These are phyloP conservation scores for Timema cristinae DNA, from an alignment of 2,888 invertebrate genomes.

Conservation along the genomic window DNA sequence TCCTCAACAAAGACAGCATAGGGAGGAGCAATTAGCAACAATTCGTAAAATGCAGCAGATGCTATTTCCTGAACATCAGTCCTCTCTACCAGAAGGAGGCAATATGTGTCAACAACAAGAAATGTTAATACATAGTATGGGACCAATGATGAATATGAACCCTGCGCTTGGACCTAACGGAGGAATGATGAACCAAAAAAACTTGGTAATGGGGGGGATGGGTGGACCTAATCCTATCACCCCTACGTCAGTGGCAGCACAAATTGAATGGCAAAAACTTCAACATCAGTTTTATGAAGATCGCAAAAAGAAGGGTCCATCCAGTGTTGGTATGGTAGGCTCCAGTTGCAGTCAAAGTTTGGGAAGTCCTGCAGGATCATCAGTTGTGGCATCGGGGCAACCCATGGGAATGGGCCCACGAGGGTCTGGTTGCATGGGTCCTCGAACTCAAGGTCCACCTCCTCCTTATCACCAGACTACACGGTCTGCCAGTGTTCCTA, in stretches of 20 bases:
- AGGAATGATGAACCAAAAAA: constrained; percentile 25
- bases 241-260: constrained; percentile 51
- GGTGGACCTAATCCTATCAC: constrained; percentile 29
- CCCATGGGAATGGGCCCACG: constrained; percentile 31
- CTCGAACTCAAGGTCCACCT: constrained; percentile 63
- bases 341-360: constrained; percentile 44
- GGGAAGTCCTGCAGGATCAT: constrained; percentile 46
- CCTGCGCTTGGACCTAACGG: constrained; percentile 33
- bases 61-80: constrained; percentile 75
- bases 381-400: constrained; percentile 40
- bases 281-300: constrained; percentile 82
- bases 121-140: constrained; percentile 26
- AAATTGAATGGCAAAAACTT: constrained; percentile 87
- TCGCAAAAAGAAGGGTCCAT: constrained; percentile 52
- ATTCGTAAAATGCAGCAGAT: constrained; percentile 89
- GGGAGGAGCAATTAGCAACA: constrained; percentile 89
- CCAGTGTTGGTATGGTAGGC: constrained; percentile 48
- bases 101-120: constrained; percentile 20
- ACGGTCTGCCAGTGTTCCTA: constrained; percentile 68
- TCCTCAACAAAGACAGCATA: constrained; percentile 89
- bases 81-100: constrained; percentile 32
- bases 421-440: constrained; percentile 27
- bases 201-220: constrained; percentile 32
- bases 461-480: constrained; percentile 73
- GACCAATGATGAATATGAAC: constrained; percentile 30